A percentile compares a stretch with the other conserved stretches of the same genome.
phyloP scores from a whole-genome alignment of 2,797 vertebrate species.

The Falco biarmicus region DNA sequence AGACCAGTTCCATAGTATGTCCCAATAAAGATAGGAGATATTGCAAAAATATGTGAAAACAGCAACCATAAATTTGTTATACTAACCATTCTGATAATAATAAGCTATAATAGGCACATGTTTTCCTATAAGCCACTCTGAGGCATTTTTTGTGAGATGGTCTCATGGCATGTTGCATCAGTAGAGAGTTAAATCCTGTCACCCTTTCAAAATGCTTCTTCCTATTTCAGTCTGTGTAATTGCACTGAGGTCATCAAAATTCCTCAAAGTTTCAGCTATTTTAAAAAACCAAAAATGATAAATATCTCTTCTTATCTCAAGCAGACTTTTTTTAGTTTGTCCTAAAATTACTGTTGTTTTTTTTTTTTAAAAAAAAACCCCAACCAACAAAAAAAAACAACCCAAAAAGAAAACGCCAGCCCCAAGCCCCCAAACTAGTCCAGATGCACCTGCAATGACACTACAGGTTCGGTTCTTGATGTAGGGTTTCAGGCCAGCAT shows the following conservation, averaged over 20 bases:
- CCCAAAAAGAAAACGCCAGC: rapidly evolving
- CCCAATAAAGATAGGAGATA: neutral
- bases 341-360: neutral
- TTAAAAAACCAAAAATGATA: neutral
- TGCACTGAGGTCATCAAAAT: neutral
- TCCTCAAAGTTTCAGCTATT: neutral
- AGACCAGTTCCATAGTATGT: neutral
- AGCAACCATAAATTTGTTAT: neutral
- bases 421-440: neutral
- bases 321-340: neutral
- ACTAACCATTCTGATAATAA: neutral
- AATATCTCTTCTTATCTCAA: neutral
- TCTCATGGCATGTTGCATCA: neutral
- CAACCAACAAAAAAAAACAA: neutral
- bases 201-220: neutral
- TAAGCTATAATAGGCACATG: neutral
- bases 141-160: neutral
- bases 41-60: neutral
- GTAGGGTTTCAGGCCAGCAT: neutral
- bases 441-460: neutral
- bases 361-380: neutral
- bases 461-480: neutral
- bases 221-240: neutral
- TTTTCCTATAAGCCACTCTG: neutral
- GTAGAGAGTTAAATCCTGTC: neutral